Evolutionary conservation across 37 sponge, comb jelly and placozoan genomes (phyloP).

Genomic region (Geodia barretti): DNA sequence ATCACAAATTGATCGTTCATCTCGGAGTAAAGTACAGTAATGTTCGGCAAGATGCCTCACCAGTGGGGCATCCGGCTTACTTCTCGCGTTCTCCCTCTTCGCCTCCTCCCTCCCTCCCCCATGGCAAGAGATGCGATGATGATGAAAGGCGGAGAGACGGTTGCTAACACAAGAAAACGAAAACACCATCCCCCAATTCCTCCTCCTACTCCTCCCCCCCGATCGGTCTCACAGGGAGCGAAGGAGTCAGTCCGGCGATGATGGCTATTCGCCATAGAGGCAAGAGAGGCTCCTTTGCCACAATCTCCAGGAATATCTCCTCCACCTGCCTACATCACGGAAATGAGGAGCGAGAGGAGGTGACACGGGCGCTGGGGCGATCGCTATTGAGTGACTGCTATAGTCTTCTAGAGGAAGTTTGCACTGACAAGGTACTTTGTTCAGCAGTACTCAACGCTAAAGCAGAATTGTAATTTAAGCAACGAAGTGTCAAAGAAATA

Average conservation of each 20-base stretch:
- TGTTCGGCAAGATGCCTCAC: too few species aligned
- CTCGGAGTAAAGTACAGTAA: too few species aligned
- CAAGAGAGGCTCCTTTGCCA: slow-evolving; percentile 47
- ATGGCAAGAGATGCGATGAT: not conserved
- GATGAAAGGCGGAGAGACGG: not conserved
- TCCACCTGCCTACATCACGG: slow-evolving; percentile 10
- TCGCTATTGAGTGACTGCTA: too few species aligned
- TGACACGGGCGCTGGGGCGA: too few species aligned
- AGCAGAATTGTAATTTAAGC: too few species aligned
- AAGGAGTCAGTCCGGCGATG: slow-evolving; percentile 7
- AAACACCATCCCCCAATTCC: not conserved
- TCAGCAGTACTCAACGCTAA: too few species aligned
- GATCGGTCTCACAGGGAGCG: not conserved
- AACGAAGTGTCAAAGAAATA: too few species aligned
- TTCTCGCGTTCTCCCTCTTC: not conserved
- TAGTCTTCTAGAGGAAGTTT: too few species aligned
- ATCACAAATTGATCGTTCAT: too few species aligned
- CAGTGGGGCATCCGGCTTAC: not conserved
- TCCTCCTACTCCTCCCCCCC: not conserved
- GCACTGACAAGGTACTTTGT: too few species aligned
- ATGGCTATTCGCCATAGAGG: slow-evolving; percentile 69
- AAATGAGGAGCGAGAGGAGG: not conserved
- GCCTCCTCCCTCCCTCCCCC: not conserved
- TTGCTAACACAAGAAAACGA: too few species aligned
- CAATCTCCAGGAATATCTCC: slow-evolving; percentile 38